Conservation (phyloP, 2,888 invertebrate genomes). For the Noctua comes region DNA sequence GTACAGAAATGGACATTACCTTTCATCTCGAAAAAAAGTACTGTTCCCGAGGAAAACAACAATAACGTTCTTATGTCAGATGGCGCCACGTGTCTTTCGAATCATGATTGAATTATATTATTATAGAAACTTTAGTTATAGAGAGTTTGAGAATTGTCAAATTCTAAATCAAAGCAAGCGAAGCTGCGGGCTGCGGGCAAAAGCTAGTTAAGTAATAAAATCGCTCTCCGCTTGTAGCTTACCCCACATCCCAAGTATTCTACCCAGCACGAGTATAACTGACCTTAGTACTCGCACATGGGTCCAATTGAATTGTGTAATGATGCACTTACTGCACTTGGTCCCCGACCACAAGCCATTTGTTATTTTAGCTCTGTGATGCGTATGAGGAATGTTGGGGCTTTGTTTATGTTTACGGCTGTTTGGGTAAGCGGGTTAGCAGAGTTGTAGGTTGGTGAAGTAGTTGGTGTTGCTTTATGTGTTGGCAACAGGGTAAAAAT, state of each 20-base stretch:
- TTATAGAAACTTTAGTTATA: too few species aligned
- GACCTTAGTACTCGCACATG: constrained; percentile 77
- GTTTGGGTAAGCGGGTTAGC: constrained; percentile 19
- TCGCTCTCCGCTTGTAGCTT: constrained; percentile 38
- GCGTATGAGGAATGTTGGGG: constrained; percentile 14
- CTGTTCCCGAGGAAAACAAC: too few species aligned
- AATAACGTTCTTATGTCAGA: too few species aligned
- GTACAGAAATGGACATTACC: too few species aligned
- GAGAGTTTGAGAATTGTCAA: too few species aligned
- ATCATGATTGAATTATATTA: too few species aligned
- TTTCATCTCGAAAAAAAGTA: too few species aligned
- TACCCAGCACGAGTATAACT: constrained; percentile 51
- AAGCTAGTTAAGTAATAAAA: neutral
- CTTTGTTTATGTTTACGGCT: constrained; percentile 40
- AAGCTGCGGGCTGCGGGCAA: too few species aligned
- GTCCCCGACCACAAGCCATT: constrained; percentile 58
- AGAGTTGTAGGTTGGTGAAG: constrained; percentile 8
- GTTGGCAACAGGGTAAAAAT: neutral
- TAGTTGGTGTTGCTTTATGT: neutral
- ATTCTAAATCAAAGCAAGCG: too few species aligned
- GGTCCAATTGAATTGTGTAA: constrained; percentile 76
- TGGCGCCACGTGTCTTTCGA: too few species aligned
- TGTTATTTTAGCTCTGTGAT: constrained; percentile 55
- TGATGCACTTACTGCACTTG: constrained; percentile 58
- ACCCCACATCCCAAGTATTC: constrained; percentile 41